A percentile compares a stretch with the other conserved stretches of the same genome.
phyloP scores from a whole-genome alignment of 2,113 vertebrate genomes.

The Uria lomvia region DNA sequence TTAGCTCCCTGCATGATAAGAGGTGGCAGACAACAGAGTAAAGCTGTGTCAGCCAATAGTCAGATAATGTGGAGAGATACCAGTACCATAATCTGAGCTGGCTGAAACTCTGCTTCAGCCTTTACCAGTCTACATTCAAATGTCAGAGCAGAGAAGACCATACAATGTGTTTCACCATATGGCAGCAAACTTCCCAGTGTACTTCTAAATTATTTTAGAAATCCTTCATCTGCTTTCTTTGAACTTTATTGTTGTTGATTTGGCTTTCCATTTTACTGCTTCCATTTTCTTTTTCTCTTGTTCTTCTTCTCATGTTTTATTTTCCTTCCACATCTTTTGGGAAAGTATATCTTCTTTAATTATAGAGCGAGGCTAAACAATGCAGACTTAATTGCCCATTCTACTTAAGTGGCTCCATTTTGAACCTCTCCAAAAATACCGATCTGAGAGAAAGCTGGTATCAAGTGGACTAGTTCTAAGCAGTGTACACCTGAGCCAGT shows the following conservation, averaged over 20 bases:
- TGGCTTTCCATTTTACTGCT: neutral
- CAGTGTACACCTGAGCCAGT: neutral
- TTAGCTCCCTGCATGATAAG: neutral
- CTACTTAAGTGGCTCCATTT: neutral
- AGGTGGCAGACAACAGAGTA: neutral
- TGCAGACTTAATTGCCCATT: neutral
- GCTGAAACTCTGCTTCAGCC: neutral
- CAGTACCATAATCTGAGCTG: neutral
- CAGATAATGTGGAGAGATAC: neutral
- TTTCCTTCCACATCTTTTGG: neutral
- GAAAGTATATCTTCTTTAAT: neutral
- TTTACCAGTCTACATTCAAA: neutral
- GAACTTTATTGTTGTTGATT: neutral
- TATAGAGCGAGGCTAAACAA: neutral
- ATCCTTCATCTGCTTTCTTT: neutral
- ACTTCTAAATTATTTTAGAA: neutral
- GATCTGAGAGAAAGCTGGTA: neutral
- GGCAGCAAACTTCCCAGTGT: neutral
- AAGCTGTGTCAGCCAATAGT: neutral
- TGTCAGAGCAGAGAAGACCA: neutral
- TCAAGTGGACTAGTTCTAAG: neutral
- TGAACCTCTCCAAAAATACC: neutral
- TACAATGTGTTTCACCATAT: neutral
- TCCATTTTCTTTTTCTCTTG: fast-evolving
- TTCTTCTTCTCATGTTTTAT: neutral